Evolutionary conservation across 2,797 vertebrate genomes (phyloP).

Genomic region (Scolopax rusticola): DNA sequence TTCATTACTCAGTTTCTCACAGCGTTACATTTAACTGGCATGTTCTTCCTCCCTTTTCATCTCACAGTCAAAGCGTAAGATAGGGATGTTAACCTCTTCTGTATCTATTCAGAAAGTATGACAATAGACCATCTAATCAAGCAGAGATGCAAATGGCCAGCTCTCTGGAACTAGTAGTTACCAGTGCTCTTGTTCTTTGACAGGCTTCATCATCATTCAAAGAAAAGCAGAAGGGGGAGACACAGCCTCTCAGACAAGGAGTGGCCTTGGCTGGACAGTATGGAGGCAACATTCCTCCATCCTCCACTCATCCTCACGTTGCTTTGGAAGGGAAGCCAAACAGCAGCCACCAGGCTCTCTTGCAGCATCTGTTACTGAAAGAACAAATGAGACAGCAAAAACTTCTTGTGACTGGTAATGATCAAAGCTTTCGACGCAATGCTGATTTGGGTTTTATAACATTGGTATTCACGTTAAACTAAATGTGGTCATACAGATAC

Average conservation of each 20-base stretch:
- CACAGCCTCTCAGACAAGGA: constrained; percentile 82
- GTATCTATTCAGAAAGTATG: not conserved
- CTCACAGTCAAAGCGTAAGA: not conserved
- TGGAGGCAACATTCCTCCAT: constrained; percentile 84
- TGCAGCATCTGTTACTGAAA: constrained; percentile 96
- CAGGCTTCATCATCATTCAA: constrained; percentile 90
- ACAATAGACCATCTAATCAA: not conserved
- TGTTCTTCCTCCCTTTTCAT: not conserved
- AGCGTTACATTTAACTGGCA: constrained; percentile 32
- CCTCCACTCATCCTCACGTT: constrained; percentile 81
- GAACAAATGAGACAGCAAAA: constrained; percentile 98
- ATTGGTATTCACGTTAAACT: not conserved
- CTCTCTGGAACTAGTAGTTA: constrained; percentile 3
- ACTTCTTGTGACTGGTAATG: constrained; percentile 91
- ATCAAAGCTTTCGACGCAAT: not conserved
- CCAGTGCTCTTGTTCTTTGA: constrained; percentile 45
- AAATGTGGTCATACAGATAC: not conserved
- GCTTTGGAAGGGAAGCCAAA: constrained; percentile 91
- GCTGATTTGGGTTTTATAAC: not conserved
- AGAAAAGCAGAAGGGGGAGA: constrained; percentile 89
- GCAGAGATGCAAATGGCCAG: not conserved
- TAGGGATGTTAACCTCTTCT: not conserved
- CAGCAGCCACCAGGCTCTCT: constrained; percentile 96
- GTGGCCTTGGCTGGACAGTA: constrained; percentile 88
- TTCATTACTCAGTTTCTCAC: constrained; percentile 11